Evolutionary conservation across 2,888 invertebrate species (phyloP).

Genomic region (Serrognathus titanus): DNA sequence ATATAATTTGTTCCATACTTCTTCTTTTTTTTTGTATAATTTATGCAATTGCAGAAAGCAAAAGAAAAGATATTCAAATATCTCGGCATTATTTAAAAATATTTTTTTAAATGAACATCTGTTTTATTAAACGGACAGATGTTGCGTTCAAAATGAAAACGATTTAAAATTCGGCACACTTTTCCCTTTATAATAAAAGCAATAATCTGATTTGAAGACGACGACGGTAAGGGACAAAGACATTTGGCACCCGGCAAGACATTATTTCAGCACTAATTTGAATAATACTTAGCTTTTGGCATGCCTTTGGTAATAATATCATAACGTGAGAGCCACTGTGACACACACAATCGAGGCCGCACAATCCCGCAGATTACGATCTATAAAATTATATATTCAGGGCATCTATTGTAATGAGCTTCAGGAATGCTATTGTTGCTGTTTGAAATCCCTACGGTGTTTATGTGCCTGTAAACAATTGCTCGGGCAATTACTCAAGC

Average conservation of each 20-base stretch:
- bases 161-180: background rate
- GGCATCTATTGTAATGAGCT: conserved; percentile 23
- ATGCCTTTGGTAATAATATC: conserved; percentile 21
- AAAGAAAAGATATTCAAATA: no score
- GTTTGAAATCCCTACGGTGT: conserved; percentile 10
- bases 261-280: conserved; percentile 22
- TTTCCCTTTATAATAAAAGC: background rate
- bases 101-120: no score
- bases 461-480: conserved; percentile 9
- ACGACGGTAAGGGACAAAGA: conserved; percentile 11
- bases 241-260: conserved; percentile 22
- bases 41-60: no score
- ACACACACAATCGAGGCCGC: conserved; percentile 21
- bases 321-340: conserved; percentile 21
- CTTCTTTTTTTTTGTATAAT: background rate
- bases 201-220: conserved; percentile 5
- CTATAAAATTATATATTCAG: conserved; percentile 31
- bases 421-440: conserved; percentile 19
- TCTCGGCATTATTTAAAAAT: no score
- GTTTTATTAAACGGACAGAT: no score
- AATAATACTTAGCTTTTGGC: conserved; percentile 24
- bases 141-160: background rate
- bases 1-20: background rate
- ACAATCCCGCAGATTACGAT: conserved; percentile 25
- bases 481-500: background rate